Evolutionary conservation across 2,888 invertebrate genomes (phyloP), one percentile per base, ranked within the genome.

Genomic region (Callinectes sapidus): DNA sequence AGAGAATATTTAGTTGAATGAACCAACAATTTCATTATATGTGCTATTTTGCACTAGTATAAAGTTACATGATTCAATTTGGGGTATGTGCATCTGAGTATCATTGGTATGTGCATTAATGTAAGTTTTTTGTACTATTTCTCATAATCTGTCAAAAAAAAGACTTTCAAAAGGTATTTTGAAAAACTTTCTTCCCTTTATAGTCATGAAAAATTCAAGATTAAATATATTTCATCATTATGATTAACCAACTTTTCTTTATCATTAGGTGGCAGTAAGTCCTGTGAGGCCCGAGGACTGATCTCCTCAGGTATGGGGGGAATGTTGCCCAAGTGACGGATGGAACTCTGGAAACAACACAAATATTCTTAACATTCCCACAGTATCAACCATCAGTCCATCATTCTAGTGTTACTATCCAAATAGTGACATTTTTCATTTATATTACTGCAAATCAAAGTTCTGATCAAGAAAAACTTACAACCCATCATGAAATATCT

Each of bases 291-390:
- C 16, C 88, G 87, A n/a, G 92, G 92, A 77, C 92, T 92, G 39
- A 92, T 92, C 54, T 90, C 92, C 48, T 92, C 92, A n/a, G 92
- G 92, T 87, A 92, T 92, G n/a, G 92, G 88, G 39, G 90, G 92
- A 48, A 92, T 92, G 92, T 54, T 90, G 23, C 87, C 90, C 77
- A 90, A 5, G 81, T 55, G 54, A 61, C 92, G 92, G 71, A 92
- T 55, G 18, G 92, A 92, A 39, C 88, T 90, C 92, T 92, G 90
- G 18, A 61, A 86, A 39, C 77, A 32, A 39, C 77, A 39, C 77
- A 28, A 2, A 28, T 71, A 61, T 23, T 23, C 5, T 61, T 23
- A 18, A 61, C 23, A 18, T 61, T 18, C 6, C 1, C 18, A 23
- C 2, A 2, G 18, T 61, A 23, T 23, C 23, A 61, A 23, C 3